phyloP scores from a whole-genome alignment of 2,113 vertebrate species.

The Sialia sialis region DNA sequence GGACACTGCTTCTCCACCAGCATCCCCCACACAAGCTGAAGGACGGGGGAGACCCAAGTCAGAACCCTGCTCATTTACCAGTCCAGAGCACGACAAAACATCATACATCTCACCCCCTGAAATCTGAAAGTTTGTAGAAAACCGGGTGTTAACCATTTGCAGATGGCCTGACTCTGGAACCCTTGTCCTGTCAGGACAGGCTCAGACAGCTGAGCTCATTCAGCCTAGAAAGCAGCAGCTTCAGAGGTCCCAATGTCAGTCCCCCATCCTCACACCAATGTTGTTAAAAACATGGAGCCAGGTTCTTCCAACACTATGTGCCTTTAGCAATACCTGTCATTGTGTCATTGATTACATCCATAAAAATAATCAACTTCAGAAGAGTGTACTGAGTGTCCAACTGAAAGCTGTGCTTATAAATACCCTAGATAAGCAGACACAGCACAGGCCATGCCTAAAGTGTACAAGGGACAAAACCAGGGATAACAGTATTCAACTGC shows the following conservation, averaged over 20 bases:
- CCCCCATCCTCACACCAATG: fast-evolving
- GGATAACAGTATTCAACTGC: background rate
- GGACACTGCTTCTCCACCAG: background rate
- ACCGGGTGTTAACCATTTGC: background rate
- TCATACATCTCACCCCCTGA: background rate
- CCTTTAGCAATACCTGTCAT: background rate
- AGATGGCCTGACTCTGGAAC: background rate
- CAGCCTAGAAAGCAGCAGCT: background rate
- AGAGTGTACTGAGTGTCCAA: background rate
- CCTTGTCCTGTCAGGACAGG: background rate
- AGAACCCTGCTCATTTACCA: background rate
- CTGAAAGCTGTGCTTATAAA: background rate
- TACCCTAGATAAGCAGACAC: background rate
- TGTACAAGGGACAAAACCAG: background rate
- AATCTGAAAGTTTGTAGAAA: background rate
- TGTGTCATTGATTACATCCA: background rate
- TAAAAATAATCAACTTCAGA: background rate
- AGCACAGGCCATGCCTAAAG: background rate
- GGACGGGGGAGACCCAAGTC: background rate
- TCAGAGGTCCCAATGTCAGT: fast-evolving
- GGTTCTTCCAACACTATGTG: background rate
- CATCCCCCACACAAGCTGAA: background rate
- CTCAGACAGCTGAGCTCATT: background rate
- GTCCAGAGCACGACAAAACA: fast-evolving
- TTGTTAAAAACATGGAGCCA: background rate